Conservation (phyloP, 2,113 vertebrate genomes). For the Patagioenas fasciata region DNA sequence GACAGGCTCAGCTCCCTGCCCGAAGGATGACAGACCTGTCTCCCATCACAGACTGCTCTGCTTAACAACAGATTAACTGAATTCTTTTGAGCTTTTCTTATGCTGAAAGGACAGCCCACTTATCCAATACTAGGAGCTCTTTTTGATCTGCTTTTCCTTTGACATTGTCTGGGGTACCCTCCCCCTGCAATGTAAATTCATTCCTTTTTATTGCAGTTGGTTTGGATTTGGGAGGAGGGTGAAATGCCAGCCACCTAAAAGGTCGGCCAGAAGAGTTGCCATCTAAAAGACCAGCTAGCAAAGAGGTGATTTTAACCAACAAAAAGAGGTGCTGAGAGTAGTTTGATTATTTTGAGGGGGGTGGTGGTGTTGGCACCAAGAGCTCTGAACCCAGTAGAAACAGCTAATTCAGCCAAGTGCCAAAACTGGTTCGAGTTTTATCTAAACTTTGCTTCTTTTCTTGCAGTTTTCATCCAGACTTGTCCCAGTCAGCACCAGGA, state of each 20-base stretch:
- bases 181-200: background rate
- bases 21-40: background rate
- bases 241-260: background rate
- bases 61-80: conserved; percentile 45
- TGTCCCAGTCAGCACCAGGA: background rate
- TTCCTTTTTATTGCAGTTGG: background rate
- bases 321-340: background rate
- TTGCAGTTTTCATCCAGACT: background rate
- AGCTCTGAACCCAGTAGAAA: background rate
- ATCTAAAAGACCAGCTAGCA: background rate
- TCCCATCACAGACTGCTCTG: background rate
- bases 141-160: conserved; percentile 27
- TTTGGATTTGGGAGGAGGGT: background rate
- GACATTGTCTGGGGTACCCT: background rate
- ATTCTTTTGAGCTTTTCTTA: conserved; percentile 53
- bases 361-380: background rate
- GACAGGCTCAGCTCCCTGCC: background rate
- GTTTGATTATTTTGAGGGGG: background rate
- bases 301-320: background rate
- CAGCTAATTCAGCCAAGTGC: background rate
- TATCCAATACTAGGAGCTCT: background rate
- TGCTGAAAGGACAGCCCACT: background rate
- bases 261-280: background rate
- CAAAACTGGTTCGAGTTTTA: background rate
- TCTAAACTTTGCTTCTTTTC: background rate